Conservation (phyloP, 1,140 invertebrate species). For the Drosophila subobscura region DNA sequence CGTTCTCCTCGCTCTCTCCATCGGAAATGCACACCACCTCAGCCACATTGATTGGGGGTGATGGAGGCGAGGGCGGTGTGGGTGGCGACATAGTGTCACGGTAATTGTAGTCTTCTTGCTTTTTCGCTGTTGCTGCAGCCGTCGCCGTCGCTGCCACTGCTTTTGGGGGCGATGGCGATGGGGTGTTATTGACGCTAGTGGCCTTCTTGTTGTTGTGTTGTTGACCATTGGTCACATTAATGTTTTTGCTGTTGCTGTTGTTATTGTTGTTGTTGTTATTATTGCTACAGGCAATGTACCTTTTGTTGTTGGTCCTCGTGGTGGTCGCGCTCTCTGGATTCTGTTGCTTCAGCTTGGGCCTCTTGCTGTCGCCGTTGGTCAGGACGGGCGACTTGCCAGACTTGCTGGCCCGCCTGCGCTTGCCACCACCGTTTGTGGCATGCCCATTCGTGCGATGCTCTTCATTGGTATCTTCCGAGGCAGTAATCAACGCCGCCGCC, state of each 20-base stretch:
- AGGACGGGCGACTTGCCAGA: slow-evolving; percentile 6
- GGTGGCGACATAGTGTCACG: slow-evolving; percentile 60
- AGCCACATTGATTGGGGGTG: slow-evolving; percentile 4
- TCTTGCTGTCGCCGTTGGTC: slow-evolving; percentile 52
- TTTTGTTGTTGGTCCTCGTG: slow-evolving; percentile 5
- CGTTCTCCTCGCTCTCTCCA: slow-evolving; percentile 30
- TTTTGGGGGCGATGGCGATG: too few relatives aligned
- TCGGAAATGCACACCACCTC: slow-evolving; percentile 52
- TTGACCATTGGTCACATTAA: slow-evolving; percentile 52
- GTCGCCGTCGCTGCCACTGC: too few relatives aligned
- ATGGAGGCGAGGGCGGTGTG: slow-evolving; percentile 54
- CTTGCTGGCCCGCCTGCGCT: slow-evolving; percentile 41
- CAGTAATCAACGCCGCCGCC: background rate
- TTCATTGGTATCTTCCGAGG: slow-evolving; percentile 2
- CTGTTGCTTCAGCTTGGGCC: slow-evolving; percentile 34
- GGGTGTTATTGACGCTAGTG: too few relatives aligned
- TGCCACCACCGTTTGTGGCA: slow-evolving; percentile 41
- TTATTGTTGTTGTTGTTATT: slow-evolving; percentile 46
- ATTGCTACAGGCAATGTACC: slow-evolving; percentile 9
- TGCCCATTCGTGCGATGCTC: slow-evolving; percentile 51
- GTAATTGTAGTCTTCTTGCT: slow-evolving; percentile 49
- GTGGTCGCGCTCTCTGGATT: background rate
- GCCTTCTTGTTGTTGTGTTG: slow-evolving; percentile 39
- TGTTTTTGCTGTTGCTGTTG: slow-evolving; percentile 54
- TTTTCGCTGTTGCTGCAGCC: too few relatives aligned